Evolutionary conservation across 2,888 invertebrate genomes (phyloP).

Genomic region (Lasioglossum figueresi): DNA sequence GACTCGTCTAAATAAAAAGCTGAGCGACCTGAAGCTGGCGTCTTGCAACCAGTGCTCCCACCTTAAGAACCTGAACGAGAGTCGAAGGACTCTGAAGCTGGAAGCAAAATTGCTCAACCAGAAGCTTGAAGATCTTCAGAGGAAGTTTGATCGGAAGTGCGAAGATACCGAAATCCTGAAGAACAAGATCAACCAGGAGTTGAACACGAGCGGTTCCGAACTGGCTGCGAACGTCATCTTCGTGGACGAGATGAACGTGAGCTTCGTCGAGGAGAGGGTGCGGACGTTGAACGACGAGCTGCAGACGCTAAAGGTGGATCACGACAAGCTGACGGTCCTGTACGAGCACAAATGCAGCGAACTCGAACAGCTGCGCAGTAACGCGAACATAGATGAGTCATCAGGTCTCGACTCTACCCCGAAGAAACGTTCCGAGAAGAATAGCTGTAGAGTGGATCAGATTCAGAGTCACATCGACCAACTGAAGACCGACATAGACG

Average conservation of each 20-base stretch:
- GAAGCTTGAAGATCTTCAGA: conserved; percentile 72
- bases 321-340: conserved; percentile 69
- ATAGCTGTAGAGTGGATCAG: conserved; percentile 64
- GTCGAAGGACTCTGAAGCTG: conserved; percentile 70
- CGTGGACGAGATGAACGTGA: conserved; percentile 71
- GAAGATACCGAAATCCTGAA: conserved; percentile 72
- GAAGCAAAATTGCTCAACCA: conserved; percentile 71
- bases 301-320: conserved; percentile 72
- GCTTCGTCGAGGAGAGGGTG: conserved; percentile 76
- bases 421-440: conserved; percentile 35
- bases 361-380: conserved; percentile 71
- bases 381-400: not conserved
- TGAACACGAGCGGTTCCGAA: conserved; percentile 67
- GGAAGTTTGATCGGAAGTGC: conserved; percentile 74
- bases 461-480: conserved; percentile 70
- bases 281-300: conserved; percentile 72
- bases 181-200: conserved; percentile 72
- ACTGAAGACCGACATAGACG: conserved; percentile 56
- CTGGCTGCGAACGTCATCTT: conserved; percentile 69
- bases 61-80: conserved; percentile 73
- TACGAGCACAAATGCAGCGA: conserved; percentile 75
- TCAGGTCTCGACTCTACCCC: conserved; percentile 15
- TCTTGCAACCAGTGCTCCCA: conserved; percentile 75
- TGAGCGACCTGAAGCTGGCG: conserved; percentile 73
- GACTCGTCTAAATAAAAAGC: conserved; percentile 72